Evolutionary conservation across 1,140 invertebrate genomes (phyloP).

Genomic region (Prorops nasuta): DNA sequence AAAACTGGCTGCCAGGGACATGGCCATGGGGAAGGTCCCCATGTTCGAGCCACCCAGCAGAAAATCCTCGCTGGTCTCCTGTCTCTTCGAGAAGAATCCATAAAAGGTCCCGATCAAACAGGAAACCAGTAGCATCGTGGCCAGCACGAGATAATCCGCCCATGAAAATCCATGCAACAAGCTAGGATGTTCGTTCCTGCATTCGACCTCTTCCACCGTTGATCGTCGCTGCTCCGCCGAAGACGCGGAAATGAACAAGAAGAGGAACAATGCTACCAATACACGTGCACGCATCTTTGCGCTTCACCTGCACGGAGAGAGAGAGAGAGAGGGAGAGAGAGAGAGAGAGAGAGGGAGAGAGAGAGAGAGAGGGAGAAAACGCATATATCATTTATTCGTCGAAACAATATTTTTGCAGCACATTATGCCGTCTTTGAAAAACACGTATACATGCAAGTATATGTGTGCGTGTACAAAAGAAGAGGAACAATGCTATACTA

Average conservation of each 20-base stretch:
- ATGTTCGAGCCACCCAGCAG: slow-evolving; percentile 73
- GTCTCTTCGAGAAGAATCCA: slow-evolving; percentile 71
- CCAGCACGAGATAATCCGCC: slow-evolving; percentile 72
- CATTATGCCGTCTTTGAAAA: too few relatives aligned
- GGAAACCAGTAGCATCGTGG: slow-evolving; percentile 69
- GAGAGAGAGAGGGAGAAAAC: neutral
- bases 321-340: neutral
- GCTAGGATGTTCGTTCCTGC: slow-evolving; percentile 26
- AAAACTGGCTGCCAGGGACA: slow-evolving; percentile 77
- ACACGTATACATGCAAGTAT: too few relatives aligned
- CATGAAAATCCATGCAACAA: slow-evolving; percentile 58
- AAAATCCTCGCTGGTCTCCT: slow-evolving; percentile 75
- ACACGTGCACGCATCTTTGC: slow-evolving; percentile 40
- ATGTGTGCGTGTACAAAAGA: too few relatives aligned
- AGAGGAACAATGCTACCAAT: slow-evolving; percentile 37
- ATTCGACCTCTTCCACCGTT: slow-evolving; percentile 20
- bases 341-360: neutral
- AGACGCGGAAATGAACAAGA: slow-evolving; percentile 39
- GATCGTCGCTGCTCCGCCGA: slow-evolving; percentile 43
- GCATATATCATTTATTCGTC: neutral
- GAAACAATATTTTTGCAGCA: neutral
- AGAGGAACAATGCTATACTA: too few relatives aligned
- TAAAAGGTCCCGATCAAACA: slow-evolving; percentile 80
- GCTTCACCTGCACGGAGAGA: neutral
- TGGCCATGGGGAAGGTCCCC: slow-evolving; percentile 75